Evolutionary conservation across 2,888 invertebrate species (phyloP), one percentile per base, ranked within the genome.

Genomic region (Heliconius aoede): DNA sequence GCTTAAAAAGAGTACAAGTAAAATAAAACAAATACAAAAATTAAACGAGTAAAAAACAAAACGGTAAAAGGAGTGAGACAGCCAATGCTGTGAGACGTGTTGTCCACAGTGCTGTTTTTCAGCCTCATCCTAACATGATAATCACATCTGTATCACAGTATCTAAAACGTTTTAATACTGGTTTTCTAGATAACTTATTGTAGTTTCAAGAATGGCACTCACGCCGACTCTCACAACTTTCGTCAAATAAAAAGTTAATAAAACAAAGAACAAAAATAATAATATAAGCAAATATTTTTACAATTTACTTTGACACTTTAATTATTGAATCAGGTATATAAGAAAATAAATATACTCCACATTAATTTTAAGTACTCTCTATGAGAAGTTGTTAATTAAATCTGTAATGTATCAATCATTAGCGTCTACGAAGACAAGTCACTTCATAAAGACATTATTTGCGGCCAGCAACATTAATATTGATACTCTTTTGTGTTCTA

Each of bases 391-490:
- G n/a, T 69, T 69, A 69, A 69, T 69, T 55, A 69, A 69, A 69
- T 55, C 55, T n/a, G 72, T 72, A 26, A 24, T 72, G 36, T 72
- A 32, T 72, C 26, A 78, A 71, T 51, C 58, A 72, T 76, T 62
- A 68, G 74, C 71, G 68, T 72, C 74, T 46, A 77, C 74, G 71
- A 75, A 60, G 76, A 61, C 78, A 74, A n/a, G 68, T 65, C 58
- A 51, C 30, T 73, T 73, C 72, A 68, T 78, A 76, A 76, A 74
- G 78, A 62, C 68, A 69, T 79, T 78, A 74, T 79, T 79, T 78
- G 78, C 78, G 78, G 72, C 68, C 68, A 65, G 58, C 15, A 76
- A 72, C 79, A 79, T 77, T 79, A 79, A 79, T 77, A 72, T 78
- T 79, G 76, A 79, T 76, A 76, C 32, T 64, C 72, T 65, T 76